These are phyloP conservation scores for Agriotes lineatus DNA, from an alignment of 2,888 invertebrate genomes.

Conservation along the genomic window DNA sequence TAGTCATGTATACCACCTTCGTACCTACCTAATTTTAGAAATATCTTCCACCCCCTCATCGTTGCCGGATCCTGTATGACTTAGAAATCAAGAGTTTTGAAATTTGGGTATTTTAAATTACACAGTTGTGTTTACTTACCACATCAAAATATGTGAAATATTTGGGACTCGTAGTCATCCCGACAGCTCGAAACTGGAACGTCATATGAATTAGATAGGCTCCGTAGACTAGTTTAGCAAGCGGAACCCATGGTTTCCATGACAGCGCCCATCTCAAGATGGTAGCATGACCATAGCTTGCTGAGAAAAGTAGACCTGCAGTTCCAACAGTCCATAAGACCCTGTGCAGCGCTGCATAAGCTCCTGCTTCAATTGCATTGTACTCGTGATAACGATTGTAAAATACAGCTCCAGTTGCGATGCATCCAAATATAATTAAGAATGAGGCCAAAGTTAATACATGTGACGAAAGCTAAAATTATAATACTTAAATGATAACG, in stretches of 20 bases:
- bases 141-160: slow-evolving; percentile 60
- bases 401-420: slow-evolving; percentile 68
- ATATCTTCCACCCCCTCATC: too few relatives aligned
- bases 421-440: slow-evolving; percentile 65
- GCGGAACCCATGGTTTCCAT: slow-evolving; percentile 72
- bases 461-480: slow-evolving; percentile 70
- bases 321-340: slow-evolving; percentile 70
- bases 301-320: slow-evolving; percentile 67
- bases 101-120: too few relatives aligned
- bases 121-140: too few relatives aligned
- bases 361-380: slow-evolving; percentile 68
- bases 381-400: slow-evolving; percentile 67
- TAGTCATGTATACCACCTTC: too few relatives aligned
- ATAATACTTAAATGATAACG: too few relatives aligned
- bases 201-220: slow-evolving; percentile 71
- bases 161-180: slow-evolving; percentile 67
- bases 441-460: slow-evolving; percentile 65
- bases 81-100: too few relatives aligned
- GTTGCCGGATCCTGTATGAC: too few relatives aligned
- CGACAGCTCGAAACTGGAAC: slow-evolving; percentile 68
- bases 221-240: slow-evolving; percentile 72
- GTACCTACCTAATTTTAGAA: too few relatives aligned
- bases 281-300: slow-evolving; percentile 67
- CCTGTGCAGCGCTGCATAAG: slow-evolving; percentile 72
- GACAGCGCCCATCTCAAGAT: slow-evolving; percentile 65